Evolutionary conservation across 2,888 invertebrate genomes (phyloP), one percentile per base, ranked within the genome.

Genomic region (Parasteatoda lunata): DNA sequence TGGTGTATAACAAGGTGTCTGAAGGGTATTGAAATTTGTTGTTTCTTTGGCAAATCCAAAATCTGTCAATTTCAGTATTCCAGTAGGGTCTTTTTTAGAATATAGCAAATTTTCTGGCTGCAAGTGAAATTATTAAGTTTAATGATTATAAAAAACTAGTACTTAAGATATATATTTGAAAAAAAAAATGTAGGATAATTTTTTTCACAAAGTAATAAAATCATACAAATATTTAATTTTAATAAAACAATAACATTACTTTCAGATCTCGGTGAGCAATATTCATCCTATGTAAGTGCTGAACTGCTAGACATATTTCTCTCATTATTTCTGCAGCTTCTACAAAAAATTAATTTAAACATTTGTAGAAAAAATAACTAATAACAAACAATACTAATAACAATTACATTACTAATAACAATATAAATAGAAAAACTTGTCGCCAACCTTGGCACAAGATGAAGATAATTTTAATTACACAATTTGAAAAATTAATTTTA

Each of bases 21-120:
- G 97, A 82, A 99, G 92, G 0, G 97, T 96, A 90, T 97, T 97
- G 79, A 96, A 96, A 30, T 95, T 94, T 59, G 94, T 94, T 4
- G 89, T 97, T 92, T 98, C 97, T 92, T 99, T 99, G 13, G 99
- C 99, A 93, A 99, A 99, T 8, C 99, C 99, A 92, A 99, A 99
- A 93, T 99, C 99, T 1, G 99, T 99, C 91, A 99, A 93, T 92
- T 99, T 99, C 88, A 99, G 94, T 86, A 96, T 94, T n/a, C 96
- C 98, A 79, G 92, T 91, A 9, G 90, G 89, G 75, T 91, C 91
- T 91, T 93, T 94, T 90, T 94, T 95, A 47, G 97, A 95, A 92
- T 98, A 99, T 1, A 99, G 93, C 73, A 99, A 93, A 93, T 99
- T 99, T 93, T 99, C 99, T 8, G 94, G 94, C 92, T 89, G 68